Conservation (phyloP, 2,888 invertebrate species). For the Pammene aurita region DNA sequence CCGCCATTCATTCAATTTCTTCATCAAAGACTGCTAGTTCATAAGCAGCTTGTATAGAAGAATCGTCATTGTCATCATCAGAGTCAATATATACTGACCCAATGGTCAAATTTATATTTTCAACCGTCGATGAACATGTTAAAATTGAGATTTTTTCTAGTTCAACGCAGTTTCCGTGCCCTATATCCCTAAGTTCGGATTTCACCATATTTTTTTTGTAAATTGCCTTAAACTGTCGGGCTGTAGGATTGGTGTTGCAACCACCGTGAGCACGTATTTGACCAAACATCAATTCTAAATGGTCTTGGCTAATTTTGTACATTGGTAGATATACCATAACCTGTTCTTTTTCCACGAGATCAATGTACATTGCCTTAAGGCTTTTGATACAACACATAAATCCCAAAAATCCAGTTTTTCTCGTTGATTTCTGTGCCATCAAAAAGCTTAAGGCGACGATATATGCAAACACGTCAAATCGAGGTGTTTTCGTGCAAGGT, state of each 20-base stretch:
- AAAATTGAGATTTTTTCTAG: slow-evolving; percentile 37
- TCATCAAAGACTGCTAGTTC: slow-evolving; percentile 25
- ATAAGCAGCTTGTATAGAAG: neutral
- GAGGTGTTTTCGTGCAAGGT: too few species aligned
- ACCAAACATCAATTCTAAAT: neutral
- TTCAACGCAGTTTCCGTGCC: slow-evolving; percentile 36
- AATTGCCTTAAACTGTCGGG: slow-evolving; percentile 43
- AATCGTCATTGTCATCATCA: slow-evolving; percentile 15
- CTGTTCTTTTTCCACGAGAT: neutral
- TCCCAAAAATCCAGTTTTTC: slow-evolving; percentile 4
- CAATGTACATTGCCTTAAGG: neutral
- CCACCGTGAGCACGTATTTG: slow-evolving; percentile 43
- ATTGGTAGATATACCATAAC: neutral
- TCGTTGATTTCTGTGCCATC: neutral
- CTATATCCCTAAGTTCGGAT: slow-evolving; percentile 32
- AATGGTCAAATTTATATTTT: slow-evolving; percentile 34
- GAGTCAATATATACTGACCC: neutral
- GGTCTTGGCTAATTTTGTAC: neutral
- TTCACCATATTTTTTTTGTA: slow-evolving; percentile 46
- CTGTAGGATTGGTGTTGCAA: slow-evolving; percentile 44
- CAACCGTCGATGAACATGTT: slow-evolving; percentile 38
- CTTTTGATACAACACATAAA: neutral
- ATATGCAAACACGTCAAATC: too few species aligned
- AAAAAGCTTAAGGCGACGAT: neutral
- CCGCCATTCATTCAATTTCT: slow-evolving; percentile 26